These are phyloP conservation scores for Malurus cyaneus DNA, from an alignment of 2,113 vertebrate species.

Conservation along the genomic window DNA sequence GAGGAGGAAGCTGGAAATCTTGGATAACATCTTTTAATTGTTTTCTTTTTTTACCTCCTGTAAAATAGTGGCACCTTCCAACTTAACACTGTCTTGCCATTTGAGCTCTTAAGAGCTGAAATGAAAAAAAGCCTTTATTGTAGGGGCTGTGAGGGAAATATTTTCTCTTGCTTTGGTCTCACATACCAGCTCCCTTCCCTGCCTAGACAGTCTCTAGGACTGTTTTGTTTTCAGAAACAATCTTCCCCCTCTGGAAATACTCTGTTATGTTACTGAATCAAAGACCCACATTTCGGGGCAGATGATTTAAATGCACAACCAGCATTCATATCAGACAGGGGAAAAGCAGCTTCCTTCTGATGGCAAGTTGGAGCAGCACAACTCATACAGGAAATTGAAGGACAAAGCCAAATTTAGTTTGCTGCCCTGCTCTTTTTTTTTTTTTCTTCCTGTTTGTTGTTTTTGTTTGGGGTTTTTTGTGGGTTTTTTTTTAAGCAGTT, in stretches of 20 bases:
- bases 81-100: background rate
- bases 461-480: background rate
- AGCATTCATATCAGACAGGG: background rate
- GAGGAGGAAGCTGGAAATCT: background rate
- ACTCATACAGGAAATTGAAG: background rate
- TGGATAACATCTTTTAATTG: background rate
- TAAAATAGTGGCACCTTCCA: background rate
- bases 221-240: conserved; percentile 43
- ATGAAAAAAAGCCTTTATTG: background rate
- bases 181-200: background rate
- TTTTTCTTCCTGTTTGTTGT: background rate
- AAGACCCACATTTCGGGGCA: conserved; percentile 11
- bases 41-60: background rate
- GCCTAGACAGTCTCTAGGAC: background rate
- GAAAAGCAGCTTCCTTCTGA: conserved; percentile 1
- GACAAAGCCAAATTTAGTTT: background rate
- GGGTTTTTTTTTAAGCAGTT: background rate
- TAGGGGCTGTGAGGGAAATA: background rate
- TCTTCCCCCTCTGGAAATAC: conserved; percentile 30
- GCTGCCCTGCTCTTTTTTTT: rapidly evolving
- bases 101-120: background rate
- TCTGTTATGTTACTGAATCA: conserved; percentile 37
- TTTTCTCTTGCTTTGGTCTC: background rate
- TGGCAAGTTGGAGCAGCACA: background rate
- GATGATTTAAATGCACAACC: conserved; percentile 38